A percentile compares a stretch with the other conserved stretches of the same genome.
Conservation (phyloP, 2,113 vertebrate species). For the Pelusios castaneus region DNA sequence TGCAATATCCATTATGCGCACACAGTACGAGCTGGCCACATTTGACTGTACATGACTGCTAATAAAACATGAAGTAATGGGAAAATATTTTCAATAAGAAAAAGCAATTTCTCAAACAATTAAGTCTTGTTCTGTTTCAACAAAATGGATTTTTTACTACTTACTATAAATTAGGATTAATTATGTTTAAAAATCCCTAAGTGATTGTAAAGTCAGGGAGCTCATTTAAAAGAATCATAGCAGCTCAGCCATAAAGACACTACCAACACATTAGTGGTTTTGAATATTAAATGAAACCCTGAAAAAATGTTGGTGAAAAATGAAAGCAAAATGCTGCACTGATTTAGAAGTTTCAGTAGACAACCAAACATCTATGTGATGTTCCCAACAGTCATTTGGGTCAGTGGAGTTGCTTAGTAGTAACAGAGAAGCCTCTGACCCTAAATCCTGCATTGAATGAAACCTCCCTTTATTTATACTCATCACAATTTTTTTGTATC, state of each 20-base stretch:
- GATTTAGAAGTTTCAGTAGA: background rate
- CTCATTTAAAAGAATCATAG: background rate
- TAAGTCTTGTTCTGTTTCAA: background rate
- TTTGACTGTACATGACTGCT: background rate
- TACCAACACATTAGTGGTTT: background rate
- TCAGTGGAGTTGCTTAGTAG: background rate
- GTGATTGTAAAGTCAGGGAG: background rate
- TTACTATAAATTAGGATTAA: background rate
- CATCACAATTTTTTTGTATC: background rate
- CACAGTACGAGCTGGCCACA: background rate
- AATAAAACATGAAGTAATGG: background rate
- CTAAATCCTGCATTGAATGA: background rate
- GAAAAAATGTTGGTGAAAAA: background rate
- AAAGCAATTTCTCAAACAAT: background rate
- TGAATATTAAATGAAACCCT: background rate
- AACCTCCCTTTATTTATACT: background rate
- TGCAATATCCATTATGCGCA: background rate
- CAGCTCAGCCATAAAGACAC: background rate
- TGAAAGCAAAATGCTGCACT: background rate
- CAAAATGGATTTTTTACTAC: background rate
- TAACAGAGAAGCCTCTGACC: background rate
- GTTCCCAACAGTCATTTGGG: background rate
- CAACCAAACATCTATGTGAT: background rate
- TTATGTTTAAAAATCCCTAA: background rate
- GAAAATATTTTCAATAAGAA: background rate